Conservation (phyloP, 2,797 vertebrate species). For the Sebastes baramenuke region DNA sequence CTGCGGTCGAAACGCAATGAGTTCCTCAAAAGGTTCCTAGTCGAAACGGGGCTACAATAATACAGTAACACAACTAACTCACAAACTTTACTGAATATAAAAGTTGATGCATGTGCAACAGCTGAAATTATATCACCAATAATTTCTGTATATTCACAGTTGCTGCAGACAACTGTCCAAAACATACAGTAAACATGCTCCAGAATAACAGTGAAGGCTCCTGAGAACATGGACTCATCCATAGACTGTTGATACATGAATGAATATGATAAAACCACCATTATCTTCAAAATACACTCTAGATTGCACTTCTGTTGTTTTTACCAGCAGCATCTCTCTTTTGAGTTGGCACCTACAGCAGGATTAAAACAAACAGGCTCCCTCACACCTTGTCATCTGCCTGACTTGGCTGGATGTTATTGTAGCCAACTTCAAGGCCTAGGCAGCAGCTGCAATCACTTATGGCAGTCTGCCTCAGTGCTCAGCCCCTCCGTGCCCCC, state of each 20-base stretch:
- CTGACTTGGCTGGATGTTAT: constrained; percentile 82
- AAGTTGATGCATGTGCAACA: neutral
- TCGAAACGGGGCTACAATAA: neutral
- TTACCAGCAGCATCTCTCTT: constrained; percentile 42
- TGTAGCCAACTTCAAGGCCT: constrained; percentile 86
- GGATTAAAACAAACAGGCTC: constrained; percentile 74
- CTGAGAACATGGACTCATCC: neutral
- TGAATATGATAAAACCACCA: neutral
- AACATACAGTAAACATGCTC: neutral
- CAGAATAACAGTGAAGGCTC: neutral
- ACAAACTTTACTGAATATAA: neutral
- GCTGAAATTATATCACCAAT: neutral
- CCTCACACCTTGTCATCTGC: constrained; percentile 82
- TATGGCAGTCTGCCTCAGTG: constrained; percentile 75
- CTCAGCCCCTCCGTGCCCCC: constrained; percentile 75
- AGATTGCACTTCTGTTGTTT: constrained; percentile 16
- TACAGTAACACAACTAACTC: neutral
- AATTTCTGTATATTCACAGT: neutral
- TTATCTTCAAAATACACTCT: neutral
- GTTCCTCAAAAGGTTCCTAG: too few relatives aligned
- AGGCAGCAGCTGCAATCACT: constrained; percentile 84
- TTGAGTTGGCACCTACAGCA: constrained; percentile 59
- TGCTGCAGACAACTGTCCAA: constrained; percentile 2
- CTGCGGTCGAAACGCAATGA: too few relatives aligned
- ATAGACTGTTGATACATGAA: neutral